These are phyloP conservation scores for Ageneiosus marmoratus DNA, from an alignment of 2,113 vertebrate species.

Conservation along the genomic window DNA sequence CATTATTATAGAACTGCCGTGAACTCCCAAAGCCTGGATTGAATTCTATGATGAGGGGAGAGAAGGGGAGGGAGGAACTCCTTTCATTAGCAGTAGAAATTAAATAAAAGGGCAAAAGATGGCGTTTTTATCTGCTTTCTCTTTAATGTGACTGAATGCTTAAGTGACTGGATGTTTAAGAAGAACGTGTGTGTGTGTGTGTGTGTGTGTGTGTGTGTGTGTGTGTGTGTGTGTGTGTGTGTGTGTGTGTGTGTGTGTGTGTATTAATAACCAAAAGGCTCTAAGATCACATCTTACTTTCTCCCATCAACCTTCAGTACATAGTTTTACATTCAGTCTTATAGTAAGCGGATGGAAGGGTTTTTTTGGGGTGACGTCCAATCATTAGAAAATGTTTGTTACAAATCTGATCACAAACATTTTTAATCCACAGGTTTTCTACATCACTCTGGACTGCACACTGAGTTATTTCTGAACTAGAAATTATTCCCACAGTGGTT, in stretches of 20 bases:
- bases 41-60: background rate
- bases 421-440: too few relatives aligned
- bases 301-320: background rate
- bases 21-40: conserved; percentile 17
- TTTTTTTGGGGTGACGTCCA: too few relatives aligned
- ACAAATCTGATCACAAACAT: too few relatives aligned
- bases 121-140: background rate
- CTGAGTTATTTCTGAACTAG: too few relatives aligned
- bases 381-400: too few relatives aligned
- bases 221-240: too few relatives aligned
- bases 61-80: too few relatives aligned
- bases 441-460: too few relatives aligned
- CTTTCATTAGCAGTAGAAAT: conserved; percentile 2
- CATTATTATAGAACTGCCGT: conserved; percentile 8
- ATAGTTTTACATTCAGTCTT: background rate
- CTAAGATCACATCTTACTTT: background rate
- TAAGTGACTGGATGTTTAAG: background rate
- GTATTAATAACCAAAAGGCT: background rate
- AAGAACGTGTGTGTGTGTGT: background rate
- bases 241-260: background rate
- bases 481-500: too few relatives aligned
- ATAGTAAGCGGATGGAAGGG: too few relatives aligned
- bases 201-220: background rate
- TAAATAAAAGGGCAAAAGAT: background rate
- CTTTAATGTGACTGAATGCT: background rate